These are phyloP conservation scores for Olivierus martensii DNA, from an alignment of 1,140 invertebrate species.

Conservation along the genomic window DNA sequence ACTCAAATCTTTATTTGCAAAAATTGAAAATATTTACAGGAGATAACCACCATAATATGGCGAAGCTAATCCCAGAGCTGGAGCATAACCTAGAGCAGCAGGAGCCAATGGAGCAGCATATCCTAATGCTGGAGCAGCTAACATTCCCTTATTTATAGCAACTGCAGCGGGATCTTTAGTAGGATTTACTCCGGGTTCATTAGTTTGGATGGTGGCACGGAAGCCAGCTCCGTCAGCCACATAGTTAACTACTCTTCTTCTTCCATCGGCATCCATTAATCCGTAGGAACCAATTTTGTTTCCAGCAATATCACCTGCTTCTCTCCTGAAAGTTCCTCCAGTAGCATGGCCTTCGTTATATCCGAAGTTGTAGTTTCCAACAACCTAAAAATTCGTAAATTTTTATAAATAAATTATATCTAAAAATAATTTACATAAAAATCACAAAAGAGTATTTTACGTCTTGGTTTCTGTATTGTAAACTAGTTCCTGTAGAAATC, in stretches of 20 bases:
- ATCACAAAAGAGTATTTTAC: conserved; percentile 6
- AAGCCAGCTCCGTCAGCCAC: conserved; percentile 19
- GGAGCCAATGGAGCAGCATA: conserved; percentile 23
- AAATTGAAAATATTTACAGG: too few relatives aligned
- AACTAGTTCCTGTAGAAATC: conserved; percentile 16
- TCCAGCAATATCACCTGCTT: conserved; percentile 19
- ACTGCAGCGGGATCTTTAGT: conserved; percentile 16
- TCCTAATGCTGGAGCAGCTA: neutral
- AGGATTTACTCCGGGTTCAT: conserved; percentile 22
- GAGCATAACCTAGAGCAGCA: conserved; percentile 8
- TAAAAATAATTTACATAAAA: neutral
- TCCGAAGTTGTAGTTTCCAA: conserved; percentile 21
- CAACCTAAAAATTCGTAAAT: neutral
- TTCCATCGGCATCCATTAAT: conserved; percentile 21
- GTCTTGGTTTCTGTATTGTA: conserved; percentile 20
- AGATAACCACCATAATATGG: too few relatives aligned
- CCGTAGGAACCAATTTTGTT: conserved; percentile 23
- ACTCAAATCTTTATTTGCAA: too few relatives aligned
- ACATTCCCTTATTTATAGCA: conserved; percentile 16
- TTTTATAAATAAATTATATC: neutral
- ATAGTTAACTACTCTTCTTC: conserved; percentile 23
- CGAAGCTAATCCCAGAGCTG: neutral
- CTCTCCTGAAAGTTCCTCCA: conserved; percentile 23
- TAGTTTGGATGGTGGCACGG: conserved; percentile 19
- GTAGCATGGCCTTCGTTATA: conserved; percentile 23